Conservation (phyloP, 2,113 vertebrate genomes). For the Fregata magnificens region DNA sequence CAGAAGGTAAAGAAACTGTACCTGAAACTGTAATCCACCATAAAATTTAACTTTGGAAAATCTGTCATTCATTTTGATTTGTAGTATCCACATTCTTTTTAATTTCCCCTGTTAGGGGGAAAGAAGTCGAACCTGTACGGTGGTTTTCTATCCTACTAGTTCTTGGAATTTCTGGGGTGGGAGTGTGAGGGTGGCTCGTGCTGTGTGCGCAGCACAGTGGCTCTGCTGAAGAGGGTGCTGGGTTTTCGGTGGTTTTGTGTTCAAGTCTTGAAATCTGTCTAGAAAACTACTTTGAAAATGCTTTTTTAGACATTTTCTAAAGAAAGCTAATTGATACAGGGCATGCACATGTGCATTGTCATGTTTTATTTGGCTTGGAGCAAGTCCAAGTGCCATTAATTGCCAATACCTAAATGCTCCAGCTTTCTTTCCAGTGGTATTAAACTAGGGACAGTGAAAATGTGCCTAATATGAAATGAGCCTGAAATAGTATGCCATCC, state of each 20-base stretch:
- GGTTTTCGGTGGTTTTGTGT: neutral
- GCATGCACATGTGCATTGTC: neutral
- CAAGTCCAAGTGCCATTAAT: neutral
- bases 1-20: neutral
- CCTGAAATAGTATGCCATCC: neutral
- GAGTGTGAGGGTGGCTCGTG: neutral
- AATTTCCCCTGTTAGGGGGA: accelerated
- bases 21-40: neutral
- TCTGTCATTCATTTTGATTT: neutral
- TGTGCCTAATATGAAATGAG: neutral
- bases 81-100: neutral
- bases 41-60: neutral
- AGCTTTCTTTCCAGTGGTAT: neutral
- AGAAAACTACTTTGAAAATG: neutral
- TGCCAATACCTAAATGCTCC: neutral
- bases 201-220: neutral
- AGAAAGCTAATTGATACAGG: neutral
- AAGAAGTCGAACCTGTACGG: neutral
- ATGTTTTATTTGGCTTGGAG: neutral
- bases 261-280: neutral
- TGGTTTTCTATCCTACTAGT: neutral
- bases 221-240: neutral
- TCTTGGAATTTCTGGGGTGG: neutral
- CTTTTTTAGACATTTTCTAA: neutral
- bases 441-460: neutral